Conservation (phyloP, 2,113 vertebrate species). For the Pachycephala philippinensis region DNA sequence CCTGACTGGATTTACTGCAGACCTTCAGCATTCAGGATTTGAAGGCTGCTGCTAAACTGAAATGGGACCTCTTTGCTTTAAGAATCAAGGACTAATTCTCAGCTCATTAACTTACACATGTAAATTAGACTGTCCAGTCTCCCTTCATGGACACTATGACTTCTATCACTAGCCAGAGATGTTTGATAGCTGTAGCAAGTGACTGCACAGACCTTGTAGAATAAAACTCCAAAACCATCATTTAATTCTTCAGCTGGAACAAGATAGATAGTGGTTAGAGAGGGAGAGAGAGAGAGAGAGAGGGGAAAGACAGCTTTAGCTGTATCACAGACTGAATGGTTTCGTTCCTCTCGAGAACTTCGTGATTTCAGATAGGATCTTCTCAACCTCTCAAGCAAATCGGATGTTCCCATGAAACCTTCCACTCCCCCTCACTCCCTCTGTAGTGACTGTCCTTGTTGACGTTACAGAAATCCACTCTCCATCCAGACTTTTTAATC, state of each 20-base stretch:
- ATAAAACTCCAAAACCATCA: not conserved
- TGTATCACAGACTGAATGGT: not conserved
- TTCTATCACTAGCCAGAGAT: not conserved
- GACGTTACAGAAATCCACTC: not conserved
- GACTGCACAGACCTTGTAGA: conserved; percentile 24
- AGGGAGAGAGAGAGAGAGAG: not conserved
- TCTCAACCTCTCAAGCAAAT: not conserved
- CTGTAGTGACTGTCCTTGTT: not conserved
- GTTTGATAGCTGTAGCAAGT: not conserved
- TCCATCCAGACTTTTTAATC: not conserved
- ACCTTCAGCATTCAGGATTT: not conserved
- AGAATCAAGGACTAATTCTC: conserved; percentile 21
- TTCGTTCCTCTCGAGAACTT: not conserved
- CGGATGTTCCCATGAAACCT: not conserved
- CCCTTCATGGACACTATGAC: not conserved
- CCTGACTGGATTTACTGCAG: not conserved
- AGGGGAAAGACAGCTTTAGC: not conserved
- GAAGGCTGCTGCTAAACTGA: not conserved
- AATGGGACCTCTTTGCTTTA: not conserved
- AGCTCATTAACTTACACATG: conserved; percentile 1
- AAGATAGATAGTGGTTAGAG: not conserved
- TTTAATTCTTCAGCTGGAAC: not conserved
- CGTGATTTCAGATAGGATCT: not conserved
- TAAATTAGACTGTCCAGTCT: not conserved
- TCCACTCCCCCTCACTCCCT: not conserved